phyloP scores from a whole-genome alignment of 2,113 vertebrate genomes.

The Leptobrachium ailaonicum region DNA sequence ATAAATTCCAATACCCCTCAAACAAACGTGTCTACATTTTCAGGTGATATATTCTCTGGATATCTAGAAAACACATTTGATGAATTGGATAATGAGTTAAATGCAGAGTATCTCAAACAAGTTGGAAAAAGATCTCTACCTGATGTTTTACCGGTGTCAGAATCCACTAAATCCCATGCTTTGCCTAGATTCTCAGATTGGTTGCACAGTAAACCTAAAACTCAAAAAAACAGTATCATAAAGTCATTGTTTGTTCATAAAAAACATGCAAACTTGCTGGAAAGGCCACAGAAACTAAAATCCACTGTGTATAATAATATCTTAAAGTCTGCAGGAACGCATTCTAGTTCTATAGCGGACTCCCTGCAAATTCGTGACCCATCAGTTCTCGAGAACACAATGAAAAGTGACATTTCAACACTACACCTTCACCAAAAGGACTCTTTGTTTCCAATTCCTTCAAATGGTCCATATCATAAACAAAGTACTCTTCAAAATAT shows the following conservation, averaged over 20 bases:
- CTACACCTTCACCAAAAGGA: background rate
- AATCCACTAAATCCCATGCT: background rate
- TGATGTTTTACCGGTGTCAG: background rate
- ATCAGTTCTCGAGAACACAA: background rate
- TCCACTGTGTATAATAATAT: background rate
- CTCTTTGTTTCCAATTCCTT: background rate
- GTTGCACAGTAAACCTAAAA: background rate
- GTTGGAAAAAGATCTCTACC: slow-evolving; percentile 15
- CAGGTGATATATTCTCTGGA: background rate
- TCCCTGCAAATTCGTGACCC: background rate
- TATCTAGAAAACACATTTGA: background rate
- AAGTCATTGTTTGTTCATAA: background rate
- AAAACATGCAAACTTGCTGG: background rate
- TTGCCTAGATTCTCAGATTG: background rate
- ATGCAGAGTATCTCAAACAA: background rate
- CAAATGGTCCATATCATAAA: no score
- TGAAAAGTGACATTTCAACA: background rate
- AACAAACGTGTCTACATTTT: no score
- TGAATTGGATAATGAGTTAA: background rate
- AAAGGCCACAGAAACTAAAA: background rate
- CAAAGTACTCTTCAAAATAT: no score
- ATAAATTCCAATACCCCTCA: no score
- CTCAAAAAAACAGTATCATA: no score
- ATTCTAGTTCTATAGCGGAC: background rate
- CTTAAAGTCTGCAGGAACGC: background rate